Base-by-base conservation (phyloP, 1,140 invertebrate species). In the Lycorma delicatula region DNA sequence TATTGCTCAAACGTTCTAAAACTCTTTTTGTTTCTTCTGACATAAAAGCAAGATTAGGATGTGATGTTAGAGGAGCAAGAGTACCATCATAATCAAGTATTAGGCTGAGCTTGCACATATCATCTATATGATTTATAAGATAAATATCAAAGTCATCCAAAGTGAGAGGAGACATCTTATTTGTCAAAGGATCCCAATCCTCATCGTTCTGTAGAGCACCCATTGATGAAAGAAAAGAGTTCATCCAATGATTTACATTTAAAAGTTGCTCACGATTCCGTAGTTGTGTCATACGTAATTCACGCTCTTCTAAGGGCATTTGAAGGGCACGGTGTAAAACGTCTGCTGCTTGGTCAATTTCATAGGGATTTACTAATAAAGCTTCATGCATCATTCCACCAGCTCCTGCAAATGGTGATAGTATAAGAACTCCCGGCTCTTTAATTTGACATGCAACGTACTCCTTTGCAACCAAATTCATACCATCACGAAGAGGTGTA, bases 401-500 rank as follows among this genome's bases (percentile, higher is more conserved):
- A 12, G 91, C 90, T 6, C 91, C 90, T 54, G 91, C 91, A 71
- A 95, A 93, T 0, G 89, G 90, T 2, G 89, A 93, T 2, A 95
- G 82, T 38, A 95, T 89, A 4, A 95, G 71, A 0, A 95, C 91
- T 12, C 91, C 91, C 0, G 87, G 83, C 11, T 81, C 81, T 62
- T 91, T 90, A 5, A 92, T 92, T 72, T 93, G 91, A 68, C 91
- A 93, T 7, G 91, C 91, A 2, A 93, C 90, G 66, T 92, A 94
- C 71, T 95, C 91, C 71, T 95, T 94, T 4, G 91, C 91, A 0
- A 94, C 91, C 41, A 95, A 75, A 74, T 95, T 95, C 91, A 95
- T 95, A 27, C 91, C 91, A 68, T 94, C 91, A 41, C 91, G 75
- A 0, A 93, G 70, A 0, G 91, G 91, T 0, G 91, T 93, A 0